These are phyloP conservation scores for Saxicola maurus DNA, from an alignment of 2,797 vertebrate species.

Conservation along the genomic window DNA sequence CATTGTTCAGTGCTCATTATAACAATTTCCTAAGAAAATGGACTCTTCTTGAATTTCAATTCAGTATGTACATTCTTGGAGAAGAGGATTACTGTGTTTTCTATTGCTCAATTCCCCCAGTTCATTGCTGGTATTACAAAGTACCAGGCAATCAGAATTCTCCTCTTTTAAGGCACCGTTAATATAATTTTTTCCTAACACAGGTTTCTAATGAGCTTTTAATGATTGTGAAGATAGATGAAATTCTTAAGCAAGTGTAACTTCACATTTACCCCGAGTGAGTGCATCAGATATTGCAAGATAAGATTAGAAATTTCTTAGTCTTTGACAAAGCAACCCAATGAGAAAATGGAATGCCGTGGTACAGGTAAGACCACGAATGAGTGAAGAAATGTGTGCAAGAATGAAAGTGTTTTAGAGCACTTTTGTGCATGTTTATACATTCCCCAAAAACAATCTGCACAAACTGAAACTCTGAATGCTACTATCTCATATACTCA, in stretches of 20 bases:
- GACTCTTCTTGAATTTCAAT: neutral
- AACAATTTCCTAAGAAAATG: neutral
- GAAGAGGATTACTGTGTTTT: neutral
- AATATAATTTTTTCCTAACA: neutral
- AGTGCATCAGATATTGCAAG: rapidly evolving
- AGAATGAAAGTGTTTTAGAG: neutral
- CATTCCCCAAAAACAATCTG: neutral
- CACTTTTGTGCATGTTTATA: neutral
- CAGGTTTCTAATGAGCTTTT: neutral
- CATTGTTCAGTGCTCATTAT: neutral
- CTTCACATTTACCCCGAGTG: rapidly evolving
- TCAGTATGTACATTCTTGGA: neutral
- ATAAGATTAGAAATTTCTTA: neutral
- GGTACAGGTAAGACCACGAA: neutral
- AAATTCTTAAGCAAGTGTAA: neutral
- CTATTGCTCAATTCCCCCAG: neutral
- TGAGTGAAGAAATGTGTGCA: rapidly evolving
- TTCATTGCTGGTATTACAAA: neutral
- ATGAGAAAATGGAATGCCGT: neutral
- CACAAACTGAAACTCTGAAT: neutral
- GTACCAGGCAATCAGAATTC: neutral
- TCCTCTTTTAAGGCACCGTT: rapidly evolving
- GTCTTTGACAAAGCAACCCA: neutral
- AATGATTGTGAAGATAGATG: neutral
- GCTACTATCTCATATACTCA: neutral